Evolutionary conservation across 2,113 vertebrate genomes (phyloP), one percentile per base, ranked within the genome.

Genomic region (Grallaria varia): DNA sequence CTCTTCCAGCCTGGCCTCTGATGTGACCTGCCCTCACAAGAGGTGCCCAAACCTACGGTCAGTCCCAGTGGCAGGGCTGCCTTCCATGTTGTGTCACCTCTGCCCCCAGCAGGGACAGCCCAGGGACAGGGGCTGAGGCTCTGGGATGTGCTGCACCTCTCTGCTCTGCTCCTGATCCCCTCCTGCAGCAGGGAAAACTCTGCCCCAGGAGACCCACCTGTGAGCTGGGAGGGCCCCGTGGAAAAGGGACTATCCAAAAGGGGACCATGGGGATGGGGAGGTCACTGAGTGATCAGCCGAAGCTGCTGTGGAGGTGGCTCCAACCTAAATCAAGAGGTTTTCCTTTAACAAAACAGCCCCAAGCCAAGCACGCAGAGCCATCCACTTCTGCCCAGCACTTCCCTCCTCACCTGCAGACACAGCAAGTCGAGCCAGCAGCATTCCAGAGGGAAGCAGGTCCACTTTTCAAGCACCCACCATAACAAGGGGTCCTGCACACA

Each of bases 101-200:
- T 52, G 60, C n/a, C 37, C 63, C 52, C 84, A 92, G 85, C 59
- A 77, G 86, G 14, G 47, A 31, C 60, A 88, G 74, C 30, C 20
- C 45, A 45, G 49, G 55, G 55, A 47, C 55, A 79, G 35, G 44
- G 42, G n/a, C 80, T 40, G 28, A 59, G 72, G 63, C 58, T 83
- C 73, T 20, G 58, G 52, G 24, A 62, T 80, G 67, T 22, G 31
- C 76, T 40, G 66, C 39, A 60, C 25, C 3, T 1, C 50, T n/a
- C 5, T 1, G 1, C 0, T 17, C 56, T 75, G 42, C 35, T 50
- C 10, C 1, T 1, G 20, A 56, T n/a, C 21, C n/a, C 12, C 13
- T 52, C 31, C 69, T 47, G 15, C 3, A 0, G 35, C 7, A 30
- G 35, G 37, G n/a, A 67, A n/a, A 76, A 52, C 62, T 76, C 53